Evolutionary conservation across 2,113 vertebrate species (phyloP), one percentile per base, ranked within the genome.

Genomic region (Cyanoderma ruficeps): DNA sequence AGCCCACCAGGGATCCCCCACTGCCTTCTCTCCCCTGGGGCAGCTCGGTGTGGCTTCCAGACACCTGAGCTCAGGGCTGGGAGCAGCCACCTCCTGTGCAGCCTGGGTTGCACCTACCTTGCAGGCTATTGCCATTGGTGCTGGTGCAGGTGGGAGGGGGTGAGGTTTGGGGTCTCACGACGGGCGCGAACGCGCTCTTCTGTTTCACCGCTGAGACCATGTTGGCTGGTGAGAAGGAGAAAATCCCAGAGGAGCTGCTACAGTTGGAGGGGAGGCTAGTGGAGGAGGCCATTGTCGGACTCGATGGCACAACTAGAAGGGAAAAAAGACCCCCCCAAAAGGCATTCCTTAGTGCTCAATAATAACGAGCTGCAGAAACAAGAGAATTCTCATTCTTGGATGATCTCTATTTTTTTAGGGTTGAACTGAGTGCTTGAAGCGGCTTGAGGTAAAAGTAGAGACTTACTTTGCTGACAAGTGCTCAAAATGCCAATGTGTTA

Each of bases 201-300:
- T 99, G 99, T 91, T 99, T 99, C 98, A 99, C 99, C 2, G 99
- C 99, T 3, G 99, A 99, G 95, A 99, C 99, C 99, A 99, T 99
- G 98, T 99, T 99, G 98, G 99, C 99, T 95, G 99, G 99, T 95
- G 99, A 99, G 98, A 99, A 99, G 97, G 99, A 99, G 98, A 99
- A 99, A 96, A 99, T 99, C 95, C 99, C 99, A 7, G 99, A 99
- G 97, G 99, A 99, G 95, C 99, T 99, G 98, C 99, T 99, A 98
- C 99, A 99, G 97, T 99, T 99, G 95, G 99, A 99, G 78, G 99
- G 99, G 84, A 99, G 98, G 94, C 99, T 99, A 95, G 99, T 99
- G 97, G 99, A 99, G 78, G 99, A 99, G 89, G 98, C 99, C 99
- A 99, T 99, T 88, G 99, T 99, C 31, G 99, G 98, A 95, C 99